phyloP scores from a whole-genome alignment of 2,888 invertebrate species.

The Tetranychus piercei region DNA sequence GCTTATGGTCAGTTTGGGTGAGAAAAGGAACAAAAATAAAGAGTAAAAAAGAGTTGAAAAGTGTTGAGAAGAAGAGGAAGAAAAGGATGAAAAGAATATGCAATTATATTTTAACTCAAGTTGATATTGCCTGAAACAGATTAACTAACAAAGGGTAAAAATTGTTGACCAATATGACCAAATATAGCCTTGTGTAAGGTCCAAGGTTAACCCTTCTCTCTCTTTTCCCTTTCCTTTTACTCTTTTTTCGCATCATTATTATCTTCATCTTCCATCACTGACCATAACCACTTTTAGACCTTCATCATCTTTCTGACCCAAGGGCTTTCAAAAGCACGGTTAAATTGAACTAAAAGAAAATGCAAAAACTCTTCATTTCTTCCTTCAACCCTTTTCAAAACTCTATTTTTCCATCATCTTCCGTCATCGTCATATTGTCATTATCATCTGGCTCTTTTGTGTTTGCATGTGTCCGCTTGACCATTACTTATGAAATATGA shows the following conservation, averaged over 20 bases:
- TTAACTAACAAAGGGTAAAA: no score
- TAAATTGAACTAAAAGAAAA: neutral
- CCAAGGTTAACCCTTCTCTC: neutral
- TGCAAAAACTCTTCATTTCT: no score
- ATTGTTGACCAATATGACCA: no score
- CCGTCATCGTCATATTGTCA: no score
- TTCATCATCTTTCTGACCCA: neutral
- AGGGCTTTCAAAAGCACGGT: neutral
- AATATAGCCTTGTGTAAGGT: neutral
- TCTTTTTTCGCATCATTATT: neutral
- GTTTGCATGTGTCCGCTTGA: no score
- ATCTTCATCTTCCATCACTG: neutral
- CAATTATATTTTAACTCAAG: neutral
- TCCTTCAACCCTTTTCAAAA: no score
- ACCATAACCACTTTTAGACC: neutral
- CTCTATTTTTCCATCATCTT: no score
- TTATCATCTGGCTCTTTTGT: no score
- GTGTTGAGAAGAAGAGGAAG: neutral
- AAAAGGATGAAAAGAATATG: neutral
- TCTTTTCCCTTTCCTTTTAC: neutral
- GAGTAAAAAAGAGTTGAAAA: neutral
- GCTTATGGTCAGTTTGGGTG: neutral
- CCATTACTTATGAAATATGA: no score
- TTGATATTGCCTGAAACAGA: neutral
- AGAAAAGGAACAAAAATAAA: neutral